Percentiles rank a stretch among this genome's conserved stretches.
Evolutionary conservation across 1,140 invertebrate species (phyloP).

Genomic region (Drosophila prosaltans): DNA sequence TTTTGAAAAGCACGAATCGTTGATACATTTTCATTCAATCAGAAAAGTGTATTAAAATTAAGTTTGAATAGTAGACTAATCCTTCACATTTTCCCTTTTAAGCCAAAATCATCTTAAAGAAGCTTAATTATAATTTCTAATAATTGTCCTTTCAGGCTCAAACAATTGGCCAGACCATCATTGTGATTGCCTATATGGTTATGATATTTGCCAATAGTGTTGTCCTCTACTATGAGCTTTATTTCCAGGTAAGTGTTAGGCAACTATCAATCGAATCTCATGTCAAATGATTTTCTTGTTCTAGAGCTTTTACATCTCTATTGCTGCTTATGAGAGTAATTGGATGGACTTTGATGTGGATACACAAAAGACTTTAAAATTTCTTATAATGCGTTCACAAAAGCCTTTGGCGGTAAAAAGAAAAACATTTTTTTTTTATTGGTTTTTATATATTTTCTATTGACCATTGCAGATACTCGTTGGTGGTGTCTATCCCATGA

Average conservation of each 20-base stretch:
- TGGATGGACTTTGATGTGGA: conserved; percentile 71
- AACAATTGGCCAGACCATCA: conserved; percentile 60
- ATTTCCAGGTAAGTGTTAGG: conserved; percentile 49
- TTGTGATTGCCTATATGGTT: conserved; percentile 66
- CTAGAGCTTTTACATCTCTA: conserved; percentile 67
- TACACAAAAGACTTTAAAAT: conserved; percentile 67
- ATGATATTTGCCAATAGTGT: conserved; percentile 75
- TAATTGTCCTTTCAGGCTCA: conserved; percentile 41
- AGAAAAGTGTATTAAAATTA: no score
- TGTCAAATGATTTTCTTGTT: neutral
- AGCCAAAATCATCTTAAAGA: no score
- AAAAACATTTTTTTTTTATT: neutral
- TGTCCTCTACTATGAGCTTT: conserved; percentile 71
- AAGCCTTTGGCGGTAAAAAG: conserved; percentile 67
- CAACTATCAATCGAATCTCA: neutral
- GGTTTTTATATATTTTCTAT: neutral
- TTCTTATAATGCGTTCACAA: conserved; percentile 72
- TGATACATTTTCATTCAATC: no score
- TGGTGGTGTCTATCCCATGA: conserved; percentile 70
- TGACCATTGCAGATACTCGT: conserved; percentile 59
- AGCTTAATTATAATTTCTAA: neutral
- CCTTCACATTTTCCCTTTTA: no score
- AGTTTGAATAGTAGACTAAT: no score
- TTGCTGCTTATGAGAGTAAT: conserved; percentile 72
- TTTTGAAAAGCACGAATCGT: no score